These are phyloP conservation scores for Eupithecia subumbrata DNA, from an alignment of 2,888 invertebrate species.

Conservation along the genomic window DNA sequence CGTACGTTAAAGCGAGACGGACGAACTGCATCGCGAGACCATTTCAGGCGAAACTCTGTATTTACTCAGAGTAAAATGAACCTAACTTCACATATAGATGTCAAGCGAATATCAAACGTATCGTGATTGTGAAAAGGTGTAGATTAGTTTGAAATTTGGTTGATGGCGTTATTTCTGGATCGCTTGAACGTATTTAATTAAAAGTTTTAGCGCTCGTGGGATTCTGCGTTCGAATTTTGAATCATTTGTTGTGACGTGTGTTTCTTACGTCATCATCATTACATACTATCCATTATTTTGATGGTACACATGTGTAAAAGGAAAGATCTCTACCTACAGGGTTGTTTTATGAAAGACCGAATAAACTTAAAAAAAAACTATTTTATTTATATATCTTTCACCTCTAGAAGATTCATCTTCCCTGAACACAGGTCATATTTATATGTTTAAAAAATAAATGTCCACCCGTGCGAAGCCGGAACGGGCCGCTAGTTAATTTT, in stretches of 20 bases:
- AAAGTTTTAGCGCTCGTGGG: neutral
- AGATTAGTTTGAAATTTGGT: neutral
- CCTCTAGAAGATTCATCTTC: too few species aligned
- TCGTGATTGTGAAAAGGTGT: neutral
- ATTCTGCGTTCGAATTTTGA: conserved; percentile 1
- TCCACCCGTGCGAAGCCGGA: too few species aligned
- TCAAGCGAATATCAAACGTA: conserved; percentile 4
- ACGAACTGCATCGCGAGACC: conserved; percentile 18
- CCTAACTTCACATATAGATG: neutral
- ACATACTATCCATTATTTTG: neutral
- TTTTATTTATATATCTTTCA: too few species aligned
- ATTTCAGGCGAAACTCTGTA: conserved; percentile 15
- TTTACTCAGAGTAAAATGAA: neutral
- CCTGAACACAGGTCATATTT: too few species aligned
- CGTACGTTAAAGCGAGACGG: conserved; percentile 45
- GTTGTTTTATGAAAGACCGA: too few species aligned
- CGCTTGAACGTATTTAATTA: conserved; percentile 7
- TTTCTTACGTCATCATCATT: neutral
- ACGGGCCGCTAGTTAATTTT: too few species aligned
- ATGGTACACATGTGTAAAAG: neutral
- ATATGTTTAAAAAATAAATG: too few species aligned
- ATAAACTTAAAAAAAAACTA: too few species aligned
- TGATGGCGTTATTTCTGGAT: conserved; percentile 2
- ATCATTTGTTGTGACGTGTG: conserved; percentile 4
- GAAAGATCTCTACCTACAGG: too few species aligned